Conservation (phyloP, 2,113 vertebrate genomes). For the Clarias macrocephalus region DNA sequence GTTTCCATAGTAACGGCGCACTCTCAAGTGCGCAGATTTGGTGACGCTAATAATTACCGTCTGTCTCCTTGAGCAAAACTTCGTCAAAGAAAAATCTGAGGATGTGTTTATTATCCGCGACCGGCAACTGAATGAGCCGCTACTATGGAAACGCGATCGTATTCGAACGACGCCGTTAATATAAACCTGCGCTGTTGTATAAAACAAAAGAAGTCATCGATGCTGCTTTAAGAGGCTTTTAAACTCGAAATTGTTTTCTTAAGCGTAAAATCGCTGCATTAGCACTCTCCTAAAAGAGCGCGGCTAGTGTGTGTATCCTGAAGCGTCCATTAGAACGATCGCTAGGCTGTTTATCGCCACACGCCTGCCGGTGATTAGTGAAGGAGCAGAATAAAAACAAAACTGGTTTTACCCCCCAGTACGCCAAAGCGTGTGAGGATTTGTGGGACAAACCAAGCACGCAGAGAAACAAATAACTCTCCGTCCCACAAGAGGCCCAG, state of each 20-base stretch:
- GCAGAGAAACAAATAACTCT: background rate
- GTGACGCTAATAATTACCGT: no score
- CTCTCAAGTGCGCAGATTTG: no score
- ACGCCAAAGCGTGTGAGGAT: background rate
- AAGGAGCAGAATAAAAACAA: background rate
- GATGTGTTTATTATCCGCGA: no score
- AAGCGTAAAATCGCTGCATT: background rate
- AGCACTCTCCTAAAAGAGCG: background rate
- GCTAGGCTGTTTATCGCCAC: background rate
- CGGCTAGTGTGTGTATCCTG: background rate
- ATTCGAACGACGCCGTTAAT: no score
- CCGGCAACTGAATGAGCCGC: background rate
- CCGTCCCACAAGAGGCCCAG: background rate
- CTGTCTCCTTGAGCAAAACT: no score
- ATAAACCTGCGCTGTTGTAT: background rate
- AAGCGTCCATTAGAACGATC: background rate
- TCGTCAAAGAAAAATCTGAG: no score
- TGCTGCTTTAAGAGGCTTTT: no score
- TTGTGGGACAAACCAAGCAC: background rate
- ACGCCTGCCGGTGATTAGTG: background rate
- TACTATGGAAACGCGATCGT: background rate
- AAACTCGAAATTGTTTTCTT: no score
- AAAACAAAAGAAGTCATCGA: no score
- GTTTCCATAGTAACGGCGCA: no score
- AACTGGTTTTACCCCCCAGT: background rate